A percentile compares a stretch with the other conserved stretches of the same genome.
phyloP scores from a whole-genome alignment of 1,140 invertebrate species.

The Teleopsis dalmanni region DNA sequence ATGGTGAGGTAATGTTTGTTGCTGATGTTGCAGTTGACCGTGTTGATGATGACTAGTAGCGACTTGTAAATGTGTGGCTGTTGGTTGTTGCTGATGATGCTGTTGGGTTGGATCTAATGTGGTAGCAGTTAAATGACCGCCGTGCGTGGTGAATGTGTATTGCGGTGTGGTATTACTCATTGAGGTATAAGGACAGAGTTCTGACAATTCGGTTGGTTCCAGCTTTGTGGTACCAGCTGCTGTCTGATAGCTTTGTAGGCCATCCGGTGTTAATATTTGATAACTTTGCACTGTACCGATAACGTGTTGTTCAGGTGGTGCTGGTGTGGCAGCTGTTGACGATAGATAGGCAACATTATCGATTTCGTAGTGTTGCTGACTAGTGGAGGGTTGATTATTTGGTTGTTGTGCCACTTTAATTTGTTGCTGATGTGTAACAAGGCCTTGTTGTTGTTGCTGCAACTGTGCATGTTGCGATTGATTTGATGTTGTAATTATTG shows the following conservation, averaged over 20 bases:
- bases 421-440: constrained; percentile 17
- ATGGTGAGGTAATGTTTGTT: constrained; percentile 24
- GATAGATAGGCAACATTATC: constrained; percentile 39
- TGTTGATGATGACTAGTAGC: constrained; percentile 10
- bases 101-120: constrained; percentile 21
- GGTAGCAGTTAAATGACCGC: constrained; percentile 23
- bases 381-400: constrained; percentile 17
- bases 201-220: constrained; percentile 25
- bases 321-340: constrained; percentile 24
- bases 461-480: constrained; percentile 12
- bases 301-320: constrained; percentile 23
- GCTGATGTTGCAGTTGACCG: constrained; percentile 28
- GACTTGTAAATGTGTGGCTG: no score
- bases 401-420: constrained; percentile 1
- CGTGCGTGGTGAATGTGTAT: constrained; percentile 35
- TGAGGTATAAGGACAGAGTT: constrained; percentile 33
- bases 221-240: constrained; percentile 19
- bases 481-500: constrained; percentile 4
- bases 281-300: constrained; percentile 42
- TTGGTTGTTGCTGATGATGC: constrained; percentile 3
- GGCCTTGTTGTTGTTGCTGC: constrained; percentile 5
- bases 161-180: constrained; percentile 22
- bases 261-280: constrained; percentile 39
- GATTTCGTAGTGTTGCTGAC: constrained; percentile 33
- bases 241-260: constrained; percentile 36